Base-by-base conservation (phyloP, 2,113 vertebrate species). In the Myotis yumanensis region DNA sequence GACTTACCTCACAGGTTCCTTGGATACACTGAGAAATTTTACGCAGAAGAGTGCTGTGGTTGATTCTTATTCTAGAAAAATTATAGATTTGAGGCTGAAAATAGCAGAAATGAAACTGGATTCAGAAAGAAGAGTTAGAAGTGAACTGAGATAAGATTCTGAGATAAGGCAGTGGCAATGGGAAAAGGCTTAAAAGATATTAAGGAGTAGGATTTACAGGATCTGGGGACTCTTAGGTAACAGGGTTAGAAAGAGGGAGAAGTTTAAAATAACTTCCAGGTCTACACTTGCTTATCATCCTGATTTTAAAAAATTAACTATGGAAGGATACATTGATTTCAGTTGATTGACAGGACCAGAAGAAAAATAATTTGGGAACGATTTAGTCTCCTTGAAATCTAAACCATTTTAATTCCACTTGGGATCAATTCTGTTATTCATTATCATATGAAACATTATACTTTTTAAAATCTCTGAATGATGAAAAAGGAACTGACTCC, bases 361-460 rank as follows among this genome's bases (percentile, higher is more conserved):
- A 92, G 79, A 94, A 93, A 93, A 95, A 93, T 66, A 95, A 94
- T 69, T 66, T 91, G 82, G 93, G 40, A 75, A 35, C 57, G 83
- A 35, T 86, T 95, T 83, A 86, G 83, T 89, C 86, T 95, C 72
- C 83, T 94, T 95, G 79, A 96, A 95, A 89, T 73, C 17, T 35
- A 93, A 89, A 57, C 90, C 73, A 83, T 80, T 92, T 94, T 86
- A 81, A 86, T 83, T 91, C 83, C 68, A 80, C 75, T 95, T 95
- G 66, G 43, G 81, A 95, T 59, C 80, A 85, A 71, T 93, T 95
- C 80, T 96, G 40, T 81, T 93, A 54, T 91, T 95, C 72, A 68
- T 96, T 91, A 81, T 73, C 94, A 82, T 80, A 52, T 37, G 88
- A 96, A 96, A 91, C 62, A 66, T 80, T 92, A 66, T 52, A 92